Conservation (phyloP, 2,888 invertebrate genomes). For the Ptilodon capucinus region DNA sequence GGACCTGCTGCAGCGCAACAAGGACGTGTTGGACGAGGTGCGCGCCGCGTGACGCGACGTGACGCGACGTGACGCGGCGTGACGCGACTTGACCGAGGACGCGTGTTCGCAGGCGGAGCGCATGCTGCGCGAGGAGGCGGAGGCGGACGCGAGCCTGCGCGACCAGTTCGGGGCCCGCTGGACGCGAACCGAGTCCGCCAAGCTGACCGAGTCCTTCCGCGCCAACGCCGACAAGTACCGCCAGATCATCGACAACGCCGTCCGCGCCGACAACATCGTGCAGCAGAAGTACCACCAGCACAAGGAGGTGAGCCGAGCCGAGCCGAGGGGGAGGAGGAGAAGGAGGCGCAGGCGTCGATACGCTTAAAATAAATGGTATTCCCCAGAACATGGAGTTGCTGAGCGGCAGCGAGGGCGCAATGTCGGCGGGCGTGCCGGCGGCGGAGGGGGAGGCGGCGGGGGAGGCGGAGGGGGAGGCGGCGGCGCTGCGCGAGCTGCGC, state of each 20-base stretch:
- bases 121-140: slow-evolving; percentile 94
- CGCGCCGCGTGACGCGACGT: background rate
- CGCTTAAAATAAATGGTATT: too few relatives aligned
- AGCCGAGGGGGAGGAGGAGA: too few relatives aligned
- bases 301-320: slow-evolving; percentile 60
- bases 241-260: slow-evolving; percentile 95
- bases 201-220: slow-evolving; percentile 94
- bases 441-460: slow-evolving; percentile 50
- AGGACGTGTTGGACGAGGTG: slow-evolving; percentile 95
- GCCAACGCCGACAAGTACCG: slow-evolving; percentile 96
- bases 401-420: slow-evolving; percentile 87
- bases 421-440: slow-evolving; percentile 87
- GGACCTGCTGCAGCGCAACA: slow-evolving; percentile 93
- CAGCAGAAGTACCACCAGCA: slow-evolving; percentile 93
- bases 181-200: slow-evolving; percentile 93
- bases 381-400: slow-evolving; percentile 90
- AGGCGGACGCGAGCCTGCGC: slow-evolving; percentile 93
- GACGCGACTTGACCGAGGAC: slow-evolving; percentile 72
- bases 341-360: too few relatives aligned
- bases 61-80: slow-evolving; percentile 28
- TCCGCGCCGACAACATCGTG: slow-evolving; percentile 91
- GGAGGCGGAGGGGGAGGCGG: slow-evolving; percentile 84
- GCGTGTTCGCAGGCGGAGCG: slow-evolving; percentile 71
- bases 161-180: slow-evolving; percentile 96
- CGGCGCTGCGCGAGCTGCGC: slow-evolving; percentile 86